Base-by-base conservation (phyloP, 1,140 invertebrate species). In the Helicoverpa zea region DNA sequence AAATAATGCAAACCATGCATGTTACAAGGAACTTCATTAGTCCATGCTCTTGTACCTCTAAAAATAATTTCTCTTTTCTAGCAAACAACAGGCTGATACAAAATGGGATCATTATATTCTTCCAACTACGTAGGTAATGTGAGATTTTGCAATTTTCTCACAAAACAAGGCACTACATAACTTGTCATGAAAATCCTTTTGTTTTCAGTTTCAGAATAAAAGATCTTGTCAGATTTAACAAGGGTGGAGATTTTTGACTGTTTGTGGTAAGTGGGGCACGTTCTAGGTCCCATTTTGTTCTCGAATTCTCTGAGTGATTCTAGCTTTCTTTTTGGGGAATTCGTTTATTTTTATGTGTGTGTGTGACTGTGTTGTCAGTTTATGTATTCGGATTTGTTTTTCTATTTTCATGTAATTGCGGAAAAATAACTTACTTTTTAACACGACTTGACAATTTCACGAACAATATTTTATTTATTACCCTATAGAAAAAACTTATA, bases 161-260 rank as follows among this genome's bases (percentile, higher is more conserved):
- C 23, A 59, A 16, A 72, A 35, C 54, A 61, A 30, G 23, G 58
- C 13, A 30, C 12, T 18, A 56, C 52, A 43, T 16, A 30, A n/a
- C 29, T 54, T 10, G n/a, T 16, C 35, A 43, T 47, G 54, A n/a
- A 74, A 58, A 58, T 35, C 30, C 30, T 72, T 74, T 72, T 54
- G 49, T 72, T 72, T 49, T 51, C 11, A n/a, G 66, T 52, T 51
- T 29, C 23, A 72, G 49, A 72, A 54, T 72, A 52, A 72, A 54
- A 72, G 23, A 54, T 49, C 64, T 16, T 68, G 43, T 49, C 43
- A 49, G 64, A 68, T 49, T 68, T 68, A 68, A 68, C 64, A 68
- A 68, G 64, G 64, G 64, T 68, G 5, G 43, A 68, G 43, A 68
- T 49, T 18, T 68, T 47, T 68, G 58, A 61, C 23, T 61, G 11